Conservation (phyloP, 2,113 vertebrate species). For the Ciconia stormi region DNA sequence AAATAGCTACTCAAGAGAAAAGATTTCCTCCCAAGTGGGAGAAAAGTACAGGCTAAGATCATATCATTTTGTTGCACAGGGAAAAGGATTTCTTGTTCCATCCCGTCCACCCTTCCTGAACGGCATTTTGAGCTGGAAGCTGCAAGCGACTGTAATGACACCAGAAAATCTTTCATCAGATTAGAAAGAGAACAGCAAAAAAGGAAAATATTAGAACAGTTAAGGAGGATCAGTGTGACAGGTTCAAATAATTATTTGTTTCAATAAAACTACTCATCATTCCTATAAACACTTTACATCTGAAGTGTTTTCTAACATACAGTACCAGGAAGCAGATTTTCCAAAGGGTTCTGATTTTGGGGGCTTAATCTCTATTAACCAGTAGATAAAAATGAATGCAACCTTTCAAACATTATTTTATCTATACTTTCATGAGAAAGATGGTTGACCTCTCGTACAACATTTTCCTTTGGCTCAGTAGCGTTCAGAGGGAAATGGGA, state of each 20-base stretch:
- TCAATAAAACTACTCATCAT: not conserved
- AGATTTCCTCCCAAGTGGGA: conserved; percentile 9
- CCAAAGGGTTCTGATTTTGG: not conserved
- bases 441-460: not conserved
- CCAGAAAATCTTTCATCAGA: not conserved
- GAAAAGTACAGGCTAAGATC: not conserved
- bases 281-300: not conserved
- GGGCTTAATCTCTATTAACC: not conserved
- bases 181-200: not conserved
- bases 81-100: not conserved
- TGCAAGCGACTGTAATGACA: not conserved
- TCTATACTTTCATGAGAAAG: not conserved
- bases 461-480: not conserved
- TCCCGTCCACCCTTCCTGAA: not conserved
- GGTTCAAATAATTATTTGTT: not conserved
- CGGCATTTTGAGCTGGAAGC: not conserved
- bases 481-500: not conserved
- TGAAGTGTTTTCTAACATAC: not conserved
- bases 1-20: not conserved
- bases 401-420: not conserved
- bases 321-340: not conserved
- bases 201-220: not conserved
- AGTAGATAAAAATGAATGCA: not conserved
- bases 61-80: not conserved
- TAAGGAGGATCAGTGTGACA: not conserved